Base-by-base conservation (phyloP, 2,888 invertebrate genomes). In the Catocala nupta region DNA sequence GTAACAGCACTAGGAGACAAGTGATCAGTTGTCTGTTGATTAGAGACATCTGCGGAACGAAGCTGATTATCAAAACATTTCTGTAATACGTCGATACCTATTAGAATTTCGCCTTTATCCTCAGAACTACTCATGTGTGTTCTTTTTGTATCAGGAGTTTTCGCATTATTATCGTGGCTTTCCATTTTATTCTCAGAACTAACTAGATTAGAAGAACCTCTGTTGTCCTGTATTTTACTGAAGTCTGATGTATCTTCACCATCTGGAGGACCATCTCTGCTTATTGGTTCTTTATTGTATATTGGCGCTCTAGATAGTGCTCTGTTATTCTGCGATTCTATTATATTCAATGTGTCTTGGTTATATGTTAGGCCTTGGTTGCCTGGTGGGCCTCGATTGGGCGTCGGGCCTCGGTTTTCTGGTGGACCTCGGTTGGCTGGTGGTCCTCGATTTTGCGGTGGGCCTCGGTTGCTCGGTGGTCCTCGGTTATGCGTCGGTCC, bases 161-260 rank as follows among this genome's bases (percentile, higher is more conserved):
- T 47, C 50, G 55, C 43, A 64, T 63, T 55, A 64, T 62, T 11
- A 66, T 49, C 11, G 53, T 55, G 53, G 54, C 55, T 45, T 71
- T 66, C 11, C 44, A 12, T 44, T 12, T 12, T 44, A 12, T n/a
- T 43, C 3, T 43, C 43, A 43, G 12, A 5, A 33, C 52, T 16
- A 4, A 7, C 10, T 12, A 48, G 5, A 16, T 48, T 48, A 12
- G 36, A 36, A 5, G 36, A 7, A 36, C 7, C 36, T 36, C 36
- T 36, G 36, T 5, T 48, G 25, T 25, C 4, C 9, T 48, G 48
- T 72, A 65, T 0, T 34, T 48, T 5, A 77, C n/a, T 12, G 3
- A n/a, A 44, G 12, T 44, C 12, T 44, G 44, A n/a, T 73, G 0
- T 75, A 69, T 0, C 73, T 75, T 16, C 66, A 10, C 73, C 68